Percentiles rank a stretch among this genome's conserved stretches.
These are phyloP conservation scores for Galeruca laticollis DNA, from an alignment of 2,888 invertebrate genomes.

Conservation along the genomic window DNA sequence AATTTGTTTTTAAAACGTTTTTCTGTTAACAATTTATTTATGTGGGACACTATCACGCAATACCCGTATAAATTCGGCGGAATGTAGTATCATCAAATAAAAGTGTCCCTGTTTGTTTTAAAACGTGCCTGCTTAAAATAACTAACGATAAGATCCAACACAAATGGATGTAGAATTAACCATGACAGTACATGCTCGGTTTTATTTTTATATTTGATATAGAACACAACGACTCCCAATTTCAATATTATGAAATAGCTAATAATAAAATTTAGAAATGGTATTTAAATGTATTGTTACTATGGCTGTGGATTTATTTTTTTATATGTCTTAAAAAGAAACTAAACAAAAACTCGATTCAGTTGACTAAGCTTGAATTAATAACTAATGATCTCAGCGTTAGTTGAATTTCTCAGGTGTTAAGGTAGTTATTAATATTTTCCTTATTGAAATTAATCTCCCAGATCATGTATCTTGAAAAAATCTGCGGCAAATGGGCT, in stretches of 20 bases:
- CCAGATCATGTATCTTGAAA: too few relatives aligned
- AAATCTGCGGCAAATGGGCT: too few relatives aligned
- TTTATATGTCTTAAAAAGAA: too few relatives aligned
- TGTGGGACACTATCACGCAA: constrained; percentile 19
- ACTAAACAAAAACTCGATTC: too few relatives aligned
- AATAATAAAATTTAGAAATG: not conserved
- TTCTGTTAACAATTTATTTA: constrained; percentile 17
- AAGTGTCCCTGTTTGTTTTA: not conserved
- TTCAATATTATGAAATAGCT: not conserved
- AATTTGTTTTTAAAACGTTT: constrained; percentile 10
- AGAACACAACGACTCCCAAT: not conserved
- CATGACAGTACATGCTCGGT: not conserved
- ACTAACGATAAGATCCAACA: not conserved
- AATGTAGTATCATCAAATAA: not conserved
- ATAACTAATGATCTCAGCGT: too few relatives aligned
- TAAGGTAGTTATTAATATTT: too few relatives aligned
- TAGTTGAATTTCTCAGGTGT: too few relatives aligned
- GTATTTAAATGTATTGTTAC: not conserved
- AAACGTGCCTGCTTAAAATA: not conserved
- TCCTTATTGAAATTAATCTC: too few relatives aligned
- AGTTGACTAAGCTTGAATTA: too few relatives aligned
- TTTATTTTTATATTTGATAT: not conserved
- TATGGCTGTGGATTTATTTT: too few relatives aligned
- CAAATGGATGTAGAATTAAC: not conserved
- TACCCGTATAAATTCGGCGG: constrained; percentile 15